Percentiles rank a stretch among this genome's conserved stretches.
These are phyloP conservation scores for Aratinga solstitialis DNA, from an alignment of 2,797 vertebrate species.

Conservation along the genomic window DNA sequence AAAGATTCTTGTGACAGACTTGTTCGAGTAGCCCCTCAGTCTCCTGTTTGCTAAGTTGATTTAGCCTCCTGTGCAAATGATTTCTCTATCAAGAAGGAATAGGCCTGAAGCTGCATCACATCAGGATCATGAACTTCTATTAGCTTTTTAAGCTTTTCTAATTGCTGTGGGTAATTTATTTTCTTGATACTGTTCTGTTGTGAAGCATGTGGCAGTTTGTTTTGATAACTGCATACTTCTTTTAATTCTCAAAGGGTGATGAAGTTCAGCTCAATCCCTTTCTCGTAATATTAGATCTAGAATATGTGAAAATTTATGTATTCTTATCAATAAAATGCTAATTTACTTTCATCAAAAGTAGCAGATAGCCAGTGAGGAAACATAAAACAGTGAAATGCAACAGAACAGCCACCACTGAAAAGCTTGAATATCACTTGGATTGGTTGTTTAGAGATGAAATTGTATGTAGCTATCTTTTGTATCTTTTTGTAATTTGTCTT, in stretches of 20 bases:
- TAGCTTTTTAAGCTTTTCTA: conserved; percentile 4
- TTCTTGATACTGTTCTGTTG: background rate
- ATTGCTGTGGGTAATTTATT: background rate
- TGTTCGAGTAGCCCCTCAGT: background rate
- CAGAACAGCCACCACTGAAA: background rate
- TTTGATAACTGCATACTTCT: background rate
- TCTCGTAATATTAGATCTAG: background rate
- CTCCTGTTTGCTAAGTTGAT: background rate
- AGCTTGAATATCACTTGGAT: background rate
- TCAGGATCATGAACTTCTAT: background rate
- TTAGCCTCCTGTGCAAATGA: background rate
- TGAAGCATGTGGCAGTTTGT: background rate
- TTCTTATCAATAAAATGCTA: background rate
- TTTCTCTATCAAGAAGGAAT: background rate
- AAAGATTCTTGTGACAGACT: background rate
- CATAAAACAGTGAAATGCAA: fast-evolving
- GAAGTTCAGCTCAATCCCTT: background rate
- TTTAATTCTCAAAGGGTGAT: background rate
- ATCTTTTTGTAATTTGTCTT: background rate
- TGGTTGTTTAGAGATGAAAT: background rate
- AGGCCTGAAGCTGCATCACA: background rate
- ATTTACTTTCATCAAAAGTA: background rate
- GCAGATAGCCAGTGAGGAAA: background rate
- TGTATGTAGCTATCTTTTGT: background rate
- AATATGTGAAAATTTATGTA: background rate